Evolutionary conservation across 2,797 vertebrate species (phyloP).

Genomic region (Paratrypauchen microcephalus): DNA sequence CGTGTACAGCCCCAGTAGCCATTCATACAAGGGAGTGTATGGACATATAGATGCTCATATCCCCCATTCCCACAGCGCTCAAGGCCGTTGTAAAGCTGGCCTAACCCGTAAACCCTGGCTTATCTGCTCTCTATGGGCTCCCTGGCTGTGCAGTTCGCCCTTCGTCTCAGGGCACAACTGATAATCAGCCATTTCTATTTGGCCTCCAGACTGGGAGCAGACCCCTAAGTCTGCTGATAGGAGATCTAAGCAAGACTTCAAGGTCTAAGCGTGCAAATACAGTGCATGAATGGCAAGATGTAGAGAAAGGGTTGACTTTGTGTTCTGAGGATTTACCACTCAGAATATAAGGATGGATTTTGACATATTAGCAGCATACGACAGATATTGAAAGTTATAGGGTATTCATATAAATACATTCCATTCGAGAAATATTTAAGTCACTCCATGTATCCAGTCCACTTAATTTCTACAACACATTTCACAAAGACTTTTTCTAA

Average conservation of each 20-base stretch:
- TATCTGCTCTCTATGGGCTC: slow-evolving; percentile 58
- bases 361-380: slow-evolving; percentile 13
- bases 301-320: slow-evolving; percentile 18
- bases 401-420: no score
- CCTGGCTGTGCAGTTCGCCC: slow-evolving; percentile 40
- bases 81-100: slow-evolving; percentile 48
- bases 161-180: slow-evolving; percentile 53
- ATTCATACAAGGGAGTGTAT: slow-evolving; percentile 22
- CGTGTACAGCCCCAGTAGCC: background rate
- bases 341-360: slow-evolving; percentile 28
- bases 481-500: no score
- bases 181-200: slow-evolving; percentile 67
- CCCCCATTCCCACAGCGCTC: slow-evolving; percentile 40
- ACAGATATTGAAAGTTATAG: background rate
- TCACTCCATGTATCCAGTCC: background rate
- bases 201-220: slow-evolving; percentile 53
- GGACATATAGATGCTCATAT: slow-evolving; percentile 24
- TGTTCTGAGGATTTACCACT: slow-evolving; percentile 13
- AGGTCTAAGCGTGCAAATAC: slow-evolving; percentile 53
- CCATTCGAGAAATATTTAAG: no score
- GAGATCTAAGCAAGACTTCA: slow-evolving; percentile 54
- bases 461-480: no score
- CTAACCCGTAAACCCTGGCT: slow-evolving; percentile 61
- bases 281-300: slow-evolving; percentile 38
- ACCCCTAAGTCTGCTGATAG: slow-evolving; percentile 51